Percentiles rank a stretch among this genome's conserved stretches.
These are phyloP conservation scores for Aphodius granarius DNA, from an alignment of 2,888 invertebrate genomes.

Conservation along the genomic window DNA sequence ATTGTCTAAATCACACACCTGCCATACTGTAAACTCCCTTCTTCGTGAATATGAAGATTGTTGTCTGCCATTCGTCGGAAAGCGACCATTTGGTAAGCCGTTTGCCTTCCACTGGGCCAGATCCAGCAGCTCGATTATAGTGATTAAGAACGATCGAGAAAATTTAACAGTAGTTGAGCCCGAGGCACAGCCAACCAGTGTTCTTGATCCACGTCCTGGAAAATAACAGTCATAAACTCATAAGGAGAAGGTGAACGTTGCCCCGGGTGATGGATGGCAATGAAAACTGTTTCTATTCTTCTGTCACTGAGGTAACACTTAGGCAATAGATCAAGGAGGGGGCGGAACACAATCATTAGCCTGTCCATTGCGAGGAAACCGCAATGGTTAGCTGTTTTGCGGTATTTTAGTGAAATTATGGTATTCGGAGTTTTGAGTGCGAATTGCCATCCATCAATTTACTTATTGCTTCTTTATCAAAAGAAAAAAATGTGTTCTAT, in stretches of 20 bases:
- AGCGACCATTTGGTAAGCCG: conserved; percentile 2
- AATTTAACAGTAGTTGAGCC: conserved; percentile 12
- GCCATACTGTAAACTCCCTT: not conserved
- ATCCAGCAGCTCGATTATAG: conserved; percentile 5
- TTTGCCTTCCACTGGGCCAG: not conserved
- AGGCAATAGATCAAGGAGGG: not conserved
- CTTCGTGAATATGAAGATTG: not conserved
- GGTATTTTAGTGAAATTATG: not conserved
- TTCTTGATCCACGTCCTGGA: not conserved
- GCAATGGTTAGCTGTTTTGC: not conserved
- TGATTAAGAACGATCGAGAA: conserved; percentile 7
- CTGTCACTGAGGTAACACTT: not conserved
- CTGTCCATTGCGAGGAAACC: not conserved
- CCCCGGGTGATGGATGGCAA: not conserved
- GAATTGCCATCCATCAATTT: not conserved
- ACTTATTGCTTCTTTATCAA: not conserved
- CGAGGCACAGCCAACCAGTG: not conserved
- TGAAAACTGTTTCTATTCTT: not conserved
- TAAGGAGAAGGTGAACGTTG: not conserved
- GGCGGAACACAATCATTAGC: not conserved
- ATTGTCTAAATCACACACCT: no score
- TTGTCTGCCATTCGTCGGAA: not conserved
- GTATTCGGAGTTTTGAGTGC: not conserved
- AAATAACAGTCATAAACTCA: not conserved
- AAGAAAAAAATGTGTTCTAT: no score